Conservation (phyloP, 2,888 invertebrate species). For the Sarcophaga subvicina region DNA sequence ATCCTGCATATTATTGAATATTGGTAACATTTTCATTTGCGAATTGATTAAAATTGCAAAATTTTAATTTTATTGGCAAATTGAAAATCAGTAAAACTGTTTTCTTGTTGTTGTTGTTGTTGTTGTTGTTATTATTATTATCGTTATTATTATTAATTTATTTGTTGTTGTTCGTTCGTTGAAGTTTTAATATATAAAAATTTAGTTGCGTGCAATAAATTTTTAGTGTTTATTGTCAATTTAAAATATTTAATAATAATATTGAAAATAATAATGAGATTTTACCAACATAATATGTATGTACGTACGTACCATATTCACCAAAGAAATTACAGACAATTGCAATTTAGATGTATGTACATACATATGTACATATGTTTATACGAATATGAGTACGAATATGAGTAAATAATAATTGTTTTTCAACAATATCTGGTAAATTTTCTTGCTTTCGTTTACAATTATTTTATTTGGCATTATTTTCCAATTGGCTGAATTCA, state of each 20-base stretch:
- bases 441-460: slow-evolving; percentile 51
- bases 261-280: slow-evolving; percentile 25
- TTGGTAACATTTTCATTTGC: slow-evolving; percentile 72
- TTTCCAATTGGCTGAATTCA: slow-evolving; percentile 55
- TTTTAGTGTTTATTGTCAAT: slow-evolving; percentile 66
- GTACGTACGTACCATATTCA: too few species aligned
- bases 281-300: too few species aligned
- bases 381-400: background rate
- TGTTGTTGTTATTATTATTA: slow-evolving; percentile 47
- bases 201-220: slow-evolving; percentile 56
- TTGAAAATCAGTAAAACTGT: slow-evolving; percentile 74
- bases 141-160: slow-evolving; percentile 60
- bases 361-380: background rate
- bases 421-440: slow-evolving; percentile 34
- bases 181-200: slow-evolving; percentile 13
- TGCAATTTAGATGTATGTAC: background rate
- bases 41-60: slow-evolving; percentile 80
- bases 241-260: slow-evolving; percentile 50
- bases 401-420: background rate
- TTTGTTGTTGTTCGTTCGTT: background rate
- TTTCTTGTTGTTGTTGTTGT: slow-evolving; percentile 14
- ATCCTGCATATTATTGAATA: background rate
- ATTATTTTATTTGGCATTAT: slow-evolving; percentile 47
- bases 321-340: background rate
- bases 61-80: slow-evolving; percentile 81